phyloP scores from a whole-genome alignment of 1,140 invertebrate species.

The Antheraea mylitta region DNA sequence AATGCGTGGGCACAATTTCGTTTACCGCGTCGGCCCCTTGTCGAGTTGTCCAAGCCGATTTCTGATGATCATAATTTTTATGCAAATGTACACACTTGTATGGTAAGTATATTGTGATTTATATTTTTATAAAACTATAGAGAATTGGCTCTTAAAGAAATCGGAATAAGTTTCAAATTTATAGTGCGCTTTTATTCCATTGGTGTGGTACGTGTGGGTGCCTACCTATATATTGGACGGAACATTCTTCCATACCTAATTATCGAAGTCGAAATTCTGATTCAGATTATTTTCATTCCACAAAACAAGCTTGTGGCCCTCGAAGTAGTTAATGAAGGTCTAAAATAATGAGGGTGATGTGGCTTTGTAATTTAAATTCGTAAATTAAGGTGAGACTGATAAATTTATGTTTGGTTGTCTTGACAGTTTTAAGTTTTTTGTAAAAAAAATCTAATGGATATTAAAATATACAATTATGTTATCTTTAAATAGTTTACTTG shows the following conservation, averaged over 20 bases:
- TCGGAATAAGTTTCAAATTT: background rate
- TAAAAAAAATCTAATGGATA: too few relatives aligned
- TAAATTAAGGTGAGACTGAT: conserved; percentile 7
- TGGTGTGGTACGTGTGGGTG: conserved; percentile 2
- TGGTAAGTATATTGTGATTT: conserved; percentile 7
- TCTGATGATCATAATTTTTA: conserved; percentile 32
- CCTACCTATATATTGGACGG: background rate
- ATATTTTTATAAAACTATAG: background rate
- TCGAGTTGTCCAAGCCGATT: conserved; percentile 25
- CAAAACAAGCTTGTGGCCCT: conserved; percentile 11
- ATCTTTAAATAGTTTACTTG: too few relatives aligned
- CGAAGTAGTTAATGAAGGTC: conserved; percentile 18
- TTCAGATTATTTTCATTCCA: conserved; percentile 20
- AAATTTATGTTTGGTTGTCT: background rate
- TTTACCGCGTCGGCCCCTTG: conserved; percentile 20
- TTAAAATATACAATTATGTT: too few relatives aligned
- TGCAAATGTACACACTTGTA: conserved; percentile 25
- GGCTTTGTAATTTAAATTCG: conserved; percentile 14
- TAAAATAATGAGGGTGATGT: conserved; percentile 26
- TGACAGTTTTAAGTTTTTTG: background rate
- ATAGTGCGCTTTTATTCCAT: background rate
- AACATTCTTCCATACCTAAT: conserved; percentile 22
- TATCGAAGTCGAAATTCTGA: conserved; percentile 20
- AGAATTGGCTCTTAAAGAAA: background rate
- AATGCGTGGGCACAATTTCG: conserved; percentile 28